Base-by-base conservation (phyloP, 2,888 invertebrate species). In the Alentia gelatinosa region DNA sequence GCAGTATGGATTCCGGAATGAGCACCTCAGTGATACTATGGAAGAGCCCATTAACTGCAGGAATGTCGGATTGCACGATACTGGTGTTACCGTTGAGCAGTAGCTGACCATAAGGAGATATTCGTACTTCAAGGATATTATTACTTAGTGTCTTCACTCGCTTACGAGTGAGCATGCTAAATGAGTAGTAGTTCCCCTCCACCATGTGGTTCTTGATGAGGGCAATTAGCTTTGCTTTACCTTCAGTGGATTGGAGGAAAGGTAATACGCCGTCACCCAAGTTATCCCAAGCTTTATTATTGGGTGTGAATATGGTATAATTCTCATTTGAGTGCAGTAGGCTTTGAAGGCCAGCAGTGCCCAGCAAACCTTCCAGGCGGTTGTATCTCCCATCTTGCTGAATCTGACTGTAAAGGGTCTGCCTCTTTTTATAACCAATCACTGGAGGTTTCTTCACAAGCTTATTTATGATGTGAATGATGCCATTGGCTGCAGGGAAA, bases 401-500 rank as follows among this genome's bases (percentile, higher is more conserved):
- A 15, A 86, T 26, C 40, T 84, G 84, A n/a, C 3, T 9, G 19
- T 4, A 30, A 7, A 40, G 84, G 5, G 90, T 90, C 40, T 90
- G 42, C 79, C 56, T 0, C 40, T 47, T 89, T 84, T 79, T 91
- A 47, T 79, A 39, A 26, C 83, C 56, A 30, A 93, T 92, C 39
- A 92, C 92, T 0, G 94, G 94, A 26, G 93, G 90, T 37, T 93
- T 93, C 3, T 93, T 93, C 63, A 95, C 90, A 26, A 95, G 91
- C 33, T 92, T 93, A 89, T 94, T 94, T 1, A 94, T 94, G 4
- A 95, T 91, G 90, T 95, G 95, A 37, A 95, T 95, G 40, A 95
- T 92, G 5, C 95, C 95, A 92, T 95, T 95, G 37, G 94, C 92
- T 15, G 95, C 95, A 1, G 92, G 19, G 1, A 95, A 89, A 90